These are phyloP conservation scores for Zaprionus taronus DNA, from an alignment of 1,140 invertebrate species.

Conservation along the genomic window DNA sequence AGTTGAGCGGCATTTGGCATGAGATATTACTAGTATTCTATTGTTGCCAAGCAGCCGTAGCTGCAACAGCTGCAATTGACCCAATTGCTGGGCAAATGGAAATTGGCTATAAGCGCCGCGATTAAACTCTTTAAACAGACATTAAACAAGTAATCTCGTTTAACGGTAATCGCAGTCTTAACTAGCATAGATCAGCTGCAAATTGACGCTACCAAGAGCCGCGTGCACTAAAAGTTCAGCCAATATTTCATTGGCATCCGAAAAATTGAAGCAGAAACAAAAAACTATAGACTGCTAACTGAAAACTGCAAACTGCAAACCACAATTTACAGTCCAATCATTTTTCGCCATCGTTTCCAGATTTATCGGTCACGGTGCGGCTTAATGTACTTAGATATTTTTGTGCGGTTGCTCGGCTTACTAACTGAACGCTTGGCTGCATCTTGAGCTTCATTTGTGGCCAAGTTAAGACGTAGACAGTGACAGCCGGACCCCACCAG, in stretches of 20 bases:
- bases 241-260: constrained; percentile 31
- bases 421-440: constrained; percentile 48
- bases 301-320: constrained; percentile 6
- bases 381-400: constrained; percentile 30
- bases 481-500: constrained; percentile 38
- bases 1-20: constrained; percentile 4
- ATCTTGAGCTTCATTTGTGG: constrained; percentile 33
- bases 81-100: constrained; percentile 47
- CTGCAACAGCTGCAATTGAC: constrained; percentile 30
- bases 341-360: constrained; percentile 50
- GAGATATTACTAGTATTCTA: constrained; percentile 22
- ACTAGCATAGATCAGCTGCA: constrained; percentile 52
- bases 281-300: not conserved
- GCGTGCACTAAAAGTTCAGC: constrained; percentile 33
- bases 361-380: constrained; percentile 65
- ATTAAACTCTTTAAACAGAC: constrained; percentile 46
- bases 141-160: constrained; percentile 46
- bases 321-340: constrained; percentile 34
- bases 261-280: not conserved
- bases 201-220: constrained; percentile 50
- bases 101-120: constrained; percentile 21
- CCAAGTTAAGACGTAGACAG: constrained; percentile 53
- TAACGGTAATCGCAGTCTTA: constrained; percentile 48
- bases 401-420: constrained; percentile 33
- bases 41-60: constrained; percentile 20